Evolutionary conservation across 2,797 vertebrate genomes (phyloP), one percentile per base, ranked within the genome.

Genomic region (Geotrypetes seraphini): DNA sequence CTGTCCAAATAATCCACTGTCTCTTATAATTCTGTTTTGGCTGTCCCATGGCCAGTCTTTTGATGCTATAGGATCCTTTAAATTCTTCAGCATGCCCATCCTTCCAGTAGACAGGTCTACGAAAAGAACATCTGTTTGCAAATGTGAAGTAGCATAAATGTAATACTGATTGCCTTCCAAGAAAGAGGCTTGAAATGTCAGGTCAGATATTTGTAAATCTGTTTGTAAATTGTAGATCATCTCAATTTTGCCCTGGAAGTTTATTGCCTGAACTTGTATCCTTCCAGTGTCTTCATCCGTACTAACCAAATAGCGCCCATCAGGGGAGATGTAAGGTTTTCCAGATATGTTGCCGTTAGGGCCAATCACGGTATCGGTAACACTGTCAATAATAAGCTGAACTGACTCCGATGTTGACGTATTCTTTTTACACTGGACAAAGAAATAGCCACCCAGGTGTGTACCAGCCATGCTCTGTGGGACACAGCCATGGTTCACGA

Each of bases 1-100:
- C 63, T 89, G 90, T 75, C 93, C 93, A 17, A 98, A 98, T 40
- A 90, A 69, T 13, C 93, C 93, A 17, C 95, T 91, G 62, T 87
- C 83, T 50, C 86, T 83, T 55, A 96, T 58, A 37, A 89, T 74
- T 55, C 92, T 79, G 64, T 78, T 90, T 62, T 72, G 63, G 17
- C 39, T 68, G 23, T 78, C 87, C 92, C 93, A 95, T 41, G 87
- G 84, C 89, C 74, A 84, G 57, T 80, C 71, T 22, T 72, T 79
- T 31, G 70, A 53, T 1, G 41, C 2, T 37, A 91, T 49, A 1
- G 88, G 90, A 57, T 89, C 81, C 63, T 90, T 90, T 33, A 96
- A 58, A 65, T 83, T 75, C 60, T 65, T 75, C 50, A 97, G 71
- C 37, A 82, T 35, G 48, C 85, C 73, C 8, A 54, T 61, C 48